These are phyloP conservation scores for Muricea muricata DNA, from an alignment of 92 coral and sea anemone species.

Conservation along the genomic window DNA sequence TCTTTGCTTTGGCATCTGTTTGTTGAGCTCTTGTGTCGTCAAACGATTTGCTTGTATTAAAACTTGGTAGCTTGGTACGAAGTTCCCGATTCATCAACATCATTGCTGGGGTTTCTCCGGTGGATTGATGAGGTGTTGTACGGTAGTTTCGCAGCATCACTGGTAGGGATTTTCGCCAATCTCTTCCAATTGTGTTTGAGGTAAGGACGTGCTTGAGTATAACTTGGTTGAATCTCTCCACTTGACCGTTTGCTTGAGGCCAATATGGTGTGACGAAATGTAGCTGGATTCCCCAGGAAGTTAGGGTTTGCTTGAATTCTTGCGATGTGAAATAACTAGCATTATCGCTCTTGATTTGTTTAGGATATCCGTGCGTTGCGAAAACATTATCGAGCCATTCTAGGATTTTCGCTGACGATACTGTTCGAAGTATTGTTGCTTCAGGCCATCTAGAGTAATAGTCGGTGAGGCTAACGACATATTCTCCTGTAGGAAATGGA, in stretches of 20 bases:
- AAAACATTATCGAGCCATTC: constrained; percentile 9
- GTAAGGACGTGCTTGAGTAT: not conserved
- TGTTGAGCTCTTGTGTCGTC: not conserved
- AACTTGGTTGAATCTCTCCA: constrained; percentile 34
- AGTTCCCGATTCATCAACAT: constrained; percentile 35
- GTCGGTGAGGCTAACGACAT: constrained; percentile 61
- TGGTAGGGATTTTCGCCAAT: constrained; percentile 44
- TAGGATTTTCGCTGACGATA: not conserved
- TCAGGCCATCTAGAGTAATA: constrained; percentile 72
- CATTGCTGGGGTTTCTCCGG: constrained; percentile 38
- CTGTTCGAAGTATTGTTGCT: no score
- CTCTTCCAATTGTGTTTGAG: constrained; percentile 15
- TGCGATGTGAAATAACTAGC: constrained; percentile 45
- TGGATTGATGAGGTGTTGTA: constrained; percentile 37
- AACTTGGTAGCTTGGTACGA: constrained; percentile 38
- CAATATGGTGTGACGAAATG: constrained; percentile 46
- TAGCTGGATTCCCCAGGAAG: constrained; percentile 42
- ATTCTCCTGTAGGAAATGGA: no score
- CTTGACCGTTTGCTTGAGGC: constrained; percentile 74
- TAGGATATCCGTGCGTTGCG: constrained; percentile 45
- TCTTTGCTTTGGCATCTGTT: not conserved
- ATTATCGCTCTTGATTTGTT: constrained; percentile 34
- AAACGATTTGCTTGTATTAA: not conserved
- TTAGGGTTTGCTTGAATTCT: constrained; percentile 8
- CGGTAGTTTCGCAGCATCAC: constrained; percentile 26